phyloP scores from a whole-genome alignment of 2,888 invertebrate species.

The Fragum whitleyi region DNA sequence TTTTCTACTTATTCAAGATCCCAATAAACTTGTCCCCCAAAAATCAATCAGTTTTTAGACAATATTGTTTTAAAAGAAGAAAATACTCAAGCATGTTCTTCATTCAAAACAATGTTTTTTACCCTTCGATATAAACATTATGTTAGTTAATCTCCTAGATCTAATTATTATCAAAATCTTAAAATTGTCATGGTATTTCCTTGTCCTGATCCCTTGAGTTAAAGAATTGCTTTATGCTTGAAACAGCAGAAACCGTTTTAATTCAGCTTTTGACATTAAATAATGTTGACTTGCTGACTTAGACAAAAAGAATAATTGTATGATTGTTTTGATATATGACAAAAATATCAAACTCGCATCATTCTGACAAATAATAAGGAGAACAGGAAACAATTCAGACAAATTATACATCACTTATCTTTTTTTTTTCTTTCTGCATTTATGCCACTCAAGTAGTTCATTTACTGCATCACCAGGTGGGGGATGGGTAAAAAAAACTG shows the following conservation, averaged over 20 bases:
- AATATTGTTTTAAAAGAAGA: constrained; percentile 6
- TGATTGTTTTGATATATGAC: neutral
- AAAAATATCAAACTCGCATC: neutral
- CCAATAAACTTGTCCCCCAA: no score
- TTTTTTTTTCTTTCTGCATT: neutral
- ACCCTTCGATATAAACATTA: no score
- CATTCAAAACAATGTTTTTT: no score
- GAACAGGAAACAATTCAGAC: neutral
- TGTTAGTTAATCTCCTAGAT: no score
- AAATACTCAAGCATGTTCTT: no score
- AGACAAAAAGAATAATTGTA: neutral
- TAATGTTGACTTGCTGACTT: neutral
- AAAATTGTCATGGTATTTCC: no score
- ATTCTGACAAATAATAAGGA: neutral
- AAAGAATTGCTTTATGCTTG: no score
- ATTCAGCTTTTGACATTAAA: neutral
- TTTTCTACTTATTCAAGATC: no score
- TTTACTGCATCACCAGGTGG: constrained; percentile 1
- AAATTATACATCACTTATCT: neutral
- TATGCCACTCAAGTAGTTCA: neutral
- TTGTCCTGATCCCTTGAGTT: no score
- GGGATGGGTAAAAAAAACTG: neutral
- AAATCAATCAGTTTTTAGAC: neutral
- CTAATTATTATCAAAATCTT: no score
- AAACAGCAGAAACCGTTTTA: no score